Conservation (phyloP, 2,797 vertebrate species). For the Gymnothorax javanicus region DNA sequence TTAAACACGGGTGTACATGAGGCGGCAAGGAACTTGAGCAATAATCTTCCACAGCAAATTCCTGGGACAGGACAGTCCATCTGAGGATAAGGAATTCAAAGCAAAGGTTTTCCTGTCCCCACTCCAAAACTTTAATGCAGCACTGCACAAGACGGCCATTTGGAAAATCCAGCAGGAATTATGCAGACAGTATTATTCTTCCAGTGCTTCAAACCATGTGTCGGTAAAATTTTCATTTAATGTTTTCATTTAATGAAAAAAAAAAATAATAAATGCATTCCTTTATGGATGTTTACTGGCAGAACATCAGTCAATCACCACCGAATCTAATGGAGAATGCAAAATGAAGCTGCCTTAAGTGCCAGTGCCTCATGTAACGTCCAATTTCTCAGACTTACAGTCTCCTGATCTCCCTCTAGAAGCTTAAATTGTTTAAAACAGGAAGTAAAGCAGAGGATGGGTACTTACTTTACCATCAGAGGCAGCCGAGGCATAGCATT, state of each 20-base stretch:
- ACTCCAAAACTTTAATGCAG: neutral
- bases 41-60: neutral
- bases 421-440: neutral
- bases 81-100: neutral
- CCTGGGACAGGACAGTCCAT: neutral
- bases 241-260: neutral
- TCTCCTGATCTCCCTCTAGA: neutral
- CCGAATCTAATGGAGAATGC: neutral
- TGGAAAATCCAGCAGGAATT: neutral
- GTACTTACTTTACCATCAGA: conserved; percentile 87
- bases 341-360: neutral
- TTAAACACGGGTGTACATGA: neutral
- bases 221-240: no score
- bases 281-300: no score
- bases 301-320: neutral
- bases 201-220: neutral
- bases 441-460: neutral
- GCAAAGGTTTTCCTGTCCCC: neutral
- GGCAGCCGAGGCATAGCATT: conserved; percentile 81
- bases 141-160: neutral
- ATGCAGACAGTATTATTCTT: neutral
- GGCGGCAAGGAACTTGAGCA: neutral
- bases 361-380: neutral
- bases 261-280: neutral
- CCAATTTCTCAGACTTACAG: neutral